phyloP scores from a whole-genome alignment of 2,797 vertebrate genomes.

The Toxotes lorentzi region DNA sequence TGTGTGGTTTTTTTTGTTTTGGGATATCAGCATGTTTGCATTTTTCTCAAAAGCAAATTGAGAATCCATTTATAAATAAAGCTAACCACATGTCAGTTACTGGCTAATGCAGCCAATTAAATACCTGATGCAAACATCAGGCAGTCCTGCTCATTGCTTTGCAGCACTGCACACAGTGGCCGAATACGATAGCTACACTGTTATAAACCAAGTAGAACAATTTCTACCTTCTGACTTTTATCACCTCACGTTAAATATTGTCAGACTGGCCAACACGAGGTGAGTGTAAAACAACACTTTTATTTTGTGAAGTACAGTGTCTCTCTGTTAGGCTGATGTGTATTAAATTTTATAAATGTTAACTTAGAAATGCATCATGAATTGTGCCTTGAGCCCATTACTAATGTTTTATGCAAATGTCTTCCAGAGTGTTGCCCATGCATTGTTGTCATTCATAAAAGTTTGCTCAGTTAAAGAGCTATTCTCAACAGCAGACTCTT shows the following conservation, averaged over 20 bases:
- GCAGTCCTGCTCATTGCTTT: too few species aligned
- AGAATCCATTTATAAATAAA: background rate
- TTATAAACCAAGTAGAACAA: background rate
- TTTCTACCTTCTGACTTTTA: background rate
- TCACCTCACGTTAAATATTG: background rate
- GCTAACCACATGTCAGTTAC: too few species aligned
- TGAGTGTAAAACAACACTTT: background rate
- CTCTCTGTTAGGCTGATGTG: background rate
- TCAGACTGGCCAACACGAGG: background rate
- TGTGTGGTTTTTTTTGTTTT: background rate
- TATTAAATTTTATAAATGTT: background rate
- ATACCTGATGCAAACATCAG: too few species aligned
- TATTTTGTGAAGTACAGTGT: background rate
- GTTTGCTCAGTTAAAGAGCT: background rate
- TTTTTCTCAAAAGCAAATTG: too few species aligned
- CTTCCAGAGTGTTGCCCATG: background rate
- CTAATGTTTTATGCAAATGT: slow-evolving; percentile 13
- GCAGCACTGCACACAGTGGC: background rate
- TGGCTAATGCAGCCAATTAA: too few species aligned
- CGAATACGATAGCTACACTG: background rate
- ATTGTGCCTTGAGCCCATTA: background rate
- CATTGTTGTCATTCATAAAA: slow-evolving; percentile 4
- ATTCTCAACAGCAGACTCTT: slow-evolving; percentile 12
- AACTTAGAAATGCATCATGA: background rate
- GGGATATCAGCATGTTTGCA: too few species aligned